These are phyloP conservation scores for Ferrisia virgata DNA, from an alignment of 2,888 invertebrate species.

Conservation along the genomic window DNA sequence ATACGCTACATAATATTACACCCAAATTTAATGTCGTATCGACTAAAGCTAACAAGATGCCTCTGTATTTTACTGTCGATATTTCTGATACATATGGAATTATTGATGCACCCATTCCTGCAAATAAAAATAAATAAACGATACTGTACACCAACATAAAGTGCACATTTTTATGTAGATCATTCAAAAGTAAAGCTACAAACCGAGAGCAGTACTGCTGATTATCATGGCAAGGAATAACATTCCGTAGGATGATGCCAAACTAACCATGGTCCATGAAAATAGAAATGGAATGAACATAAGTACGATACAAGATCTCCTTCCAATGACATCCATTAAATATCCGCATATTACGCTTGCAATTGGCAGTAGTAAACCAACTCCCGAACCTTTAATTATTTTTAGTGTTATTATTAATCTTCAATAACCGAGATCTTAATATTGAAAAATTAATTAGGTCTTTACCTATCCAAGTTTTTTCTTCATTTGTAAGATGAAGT, in stretches of 20 bases:
- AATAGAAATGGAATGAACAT: slow-evolving; percentile 4
- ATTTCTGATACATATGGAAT: slow-evolving; percentile 33
- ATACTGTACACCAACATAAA: no score
- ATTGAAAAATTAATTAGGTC: background rate
- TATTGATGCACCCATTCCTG: background rate
- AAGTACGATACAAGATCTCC: background rate
- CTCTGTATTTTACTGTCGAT: slow-evolving; percentile 1
- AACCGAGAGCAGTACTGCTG: background rate
- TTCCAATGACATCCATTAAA: slow-evolving; percentile 15
- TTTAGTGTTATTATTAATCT: no score
- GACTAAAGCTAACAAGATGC: background rate
- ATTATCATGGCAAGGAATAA: background rate
- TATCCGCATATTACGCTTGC: background rate
- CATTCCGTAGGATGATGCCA: background rate
- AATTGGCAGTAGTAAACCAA: background rate
- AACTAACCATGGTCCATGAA: background rate
- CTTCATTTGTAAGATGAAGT: background rate
- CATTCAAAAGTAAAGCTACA: no score
- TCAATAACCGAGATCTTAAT: background rate
- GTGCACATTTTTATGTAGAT: no score
- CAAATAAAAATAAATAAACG: no score
- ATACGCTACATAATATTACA: background rate
- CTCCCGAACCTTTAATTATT: background rate
- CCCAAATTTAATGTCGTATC: background rate
- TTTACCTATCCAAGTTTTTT: slow-evolving; percentile 38